phyloP scores from a whole-genome alignment of 2,888 invertebrate species.

The Acanthosepion lycidas region DNA sequence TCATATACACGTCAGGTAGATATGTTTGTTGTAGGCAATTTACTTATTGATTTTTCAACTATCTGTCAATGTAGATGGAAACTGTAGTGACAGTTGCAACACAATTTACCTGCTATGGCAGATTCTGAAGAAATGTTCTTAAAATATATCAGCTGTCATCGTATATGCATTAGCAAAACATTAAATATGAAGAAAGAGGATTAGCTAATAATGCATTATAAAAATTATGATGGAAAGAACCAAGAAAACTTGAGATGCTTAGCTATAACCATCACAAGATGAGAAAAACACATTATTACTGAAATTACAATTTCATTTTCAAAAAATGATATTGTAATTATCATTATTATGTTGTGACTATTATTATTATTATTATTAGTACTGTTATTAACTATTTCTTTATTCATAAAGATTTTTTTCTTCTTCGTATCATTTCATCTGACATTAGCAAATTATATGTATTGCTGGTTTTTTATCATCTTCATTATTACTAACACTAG shows the following conservation, averaged over 20 bases:
- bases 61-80: not conserved
- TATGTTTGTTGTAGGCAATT: not conserved
- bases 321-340: too few species aligned
- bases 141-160: slow-evolving; percentile 33
- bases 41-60: slow-evolving; percentile 14
- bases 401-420: too few species aligned
- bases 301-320: too few species aligned
- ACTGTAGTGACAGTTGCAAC: slow-evolving; percentile 10
- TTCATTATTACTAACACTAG: too few species aligned
- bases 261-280: too few species aligned
- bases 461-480: too few species aligned
- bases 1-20: not conserved
- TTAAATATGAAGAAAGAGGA: not conserved
- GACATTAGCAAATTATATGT: too few species aligned
- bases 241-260: not conserved
- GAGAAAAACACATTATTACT: too few species aligned
- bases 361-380: too few species aligned
- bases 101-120: not conserved
- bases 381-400: too few species aligned
- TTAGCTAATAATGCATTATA: not conserved
- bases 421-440: too few species aligned
- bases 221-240: not conserved
- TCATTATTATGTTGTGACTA: too few species aligned
- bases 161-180: not conserved
- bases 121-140: slow-evolving; percentile 6